Percentiles rank a stretch among this genome's conserved stretches.
These are phyloP conservation scores for Trichomalopsis sarcophagae DNA, from an alignment of 1,140 invertebrate genomes.

Conservation along the genomic window DNA sequence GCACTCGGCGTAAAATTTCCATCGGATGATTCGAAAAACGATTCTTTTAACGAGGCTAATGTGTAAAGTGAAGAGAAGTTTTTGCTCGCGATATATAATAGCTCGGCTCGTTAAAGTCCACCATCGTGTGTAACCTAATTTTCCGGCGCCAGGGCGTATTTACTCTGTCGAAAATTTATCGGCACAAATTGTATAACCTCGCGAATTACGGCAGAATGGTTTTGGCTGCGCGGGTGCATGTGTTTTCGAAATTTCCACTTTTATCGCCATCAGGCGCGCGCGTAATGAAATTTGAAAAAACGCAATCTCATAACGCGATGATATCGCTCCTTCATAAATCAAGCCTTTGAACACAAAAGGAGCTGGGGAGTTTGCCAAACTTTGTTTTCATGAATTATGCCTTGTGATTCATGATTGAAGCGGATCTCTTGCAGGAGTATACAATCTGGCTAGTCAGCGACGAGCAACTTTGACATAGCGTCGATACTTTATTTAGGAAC, in stretches of 20 bases:
- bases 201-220: no score
- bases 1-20: neutral
- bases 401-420: no score
- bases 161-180: conserved; percentile 14
- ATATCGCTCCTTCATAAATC: neutral
- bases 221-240: no score
- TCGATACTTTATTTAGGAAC: neutral
- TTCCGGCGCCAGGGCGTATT: neutral
- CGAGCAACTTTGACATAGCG: neutral
- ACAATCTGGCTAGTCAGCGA: neutral
- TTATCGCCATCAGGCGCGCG: no score
- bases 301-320: neutral
- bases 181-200: neutral
- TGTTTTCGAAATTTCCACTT: no score
- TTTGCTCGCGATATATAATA: no score
- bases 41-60: neutral
- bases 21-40: neutral
- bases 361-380: neutral
- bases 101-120: no score
- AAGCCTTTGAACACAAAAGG: neutral
- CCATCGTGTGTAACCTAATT: conserved; percentile 4
- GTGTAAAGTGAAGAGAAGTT: no score
- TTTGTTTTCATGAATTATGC: neutral
- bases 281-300: conserved; percentile 1
- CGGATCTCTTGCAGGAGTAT: no score